Evolutionary conservation across 2,888 invertebrate species (phyloP).

Genomic region (Eurytoma californica): DNA sequence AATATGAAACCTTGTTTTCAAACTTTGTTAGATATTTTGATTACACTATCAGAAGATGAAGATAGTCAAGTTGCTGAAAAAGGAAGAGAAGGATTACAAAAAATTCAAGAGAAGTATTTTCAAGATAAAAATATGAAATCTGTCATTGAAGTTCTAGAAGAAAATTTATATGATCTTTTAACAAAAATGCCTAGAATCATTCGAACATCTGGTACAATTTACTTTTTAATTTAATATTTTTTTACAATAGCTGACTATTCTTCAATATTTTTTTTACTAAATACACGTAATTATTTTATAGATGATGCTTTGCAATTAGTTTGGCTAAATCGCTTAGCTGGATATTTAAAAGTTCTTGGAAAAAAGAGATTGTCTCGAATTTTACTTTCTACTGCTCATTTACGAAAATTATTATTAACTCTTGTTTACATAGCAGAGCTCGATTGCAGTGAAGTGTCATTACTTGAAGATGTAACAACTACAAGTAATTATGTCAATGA

Average conservation of each 20-base stretch:
- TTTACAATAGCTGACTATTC: not conserved
- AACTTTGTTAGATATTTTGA: conserved; percentile 81
- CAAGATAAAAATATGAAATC: conserved; percentile 68
- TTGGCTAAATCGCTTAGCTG: conserved; percentile 81
- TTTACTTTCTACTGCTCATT: conserved; percentile 77
- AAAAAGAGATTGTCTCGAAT: conserved; percentile 78
- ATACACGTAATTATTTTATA: conserved; percentile 59
- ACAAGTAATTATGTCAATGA: conserved; percentile 58
- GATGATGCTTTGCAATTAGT: conserved; percentile 80
- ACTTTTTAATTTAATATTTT: conserved; percentile 63
- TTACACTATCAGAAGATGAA: conserved; percentile 83
- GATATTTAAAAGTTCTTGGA: conserved; percentile 80
- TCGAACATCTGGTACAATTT: conserved; percentile 76
- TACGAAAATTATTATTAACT: conserved; percentile 78
- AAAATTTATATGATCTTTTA: conserved; percentile 79
- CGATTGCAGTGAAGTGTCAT: conserved; percentile 75
- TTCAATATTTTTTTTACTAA: not conserved
- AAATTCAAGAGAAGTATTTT: conserved; percentile 74
- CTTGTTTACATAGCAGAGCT: conserved; percentile 78
- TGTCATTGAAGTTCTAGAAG: conserved; percentile 78
- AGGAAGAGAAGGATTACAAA: conserved; percentile 72
- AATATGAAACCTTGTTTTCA: conserved; percentile 80
- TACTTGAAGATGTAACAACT: conserved; percentile 77
- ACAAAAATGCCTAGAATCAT: conserved; percentile 81
- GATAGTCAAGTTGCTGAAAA: conserved; percentile 76